Evolutionary conservation across 2,888 invertebrate genomes (phyloP), one percentile per base, ranked within the genome.

Genomic region (Trachelus troglodyta): DNA sequence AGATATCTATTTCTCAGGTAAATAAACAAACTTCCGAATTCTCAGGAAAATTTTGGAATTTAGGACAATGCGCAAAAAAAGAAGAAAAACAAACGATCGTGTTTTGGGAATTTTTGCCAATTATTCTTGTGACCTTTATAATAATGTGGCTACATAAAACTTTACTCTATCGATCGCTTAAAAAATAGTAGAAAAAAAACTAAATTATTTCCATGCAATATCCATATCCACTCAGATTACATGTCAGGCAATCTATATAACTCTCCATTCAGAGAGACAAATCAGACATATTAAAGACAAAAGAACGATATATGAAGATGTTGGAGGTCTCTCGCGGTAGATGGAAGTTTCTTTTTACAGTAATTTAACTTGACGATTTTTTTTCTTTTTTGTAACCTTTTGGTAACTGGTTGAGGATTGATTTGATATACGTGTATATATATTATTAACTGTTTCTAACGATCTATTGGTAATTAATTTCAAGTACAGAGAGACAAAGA

Each of bases 401-500:
- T 85, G 84, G 85, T 88, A 89, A 86, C 84, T 88, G 88, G 86
- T 88, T 89, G 86, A 88, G 87, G 87, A 89, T 88, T 87, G 84
- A 86, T 86, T 85, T 84, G 81, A 87, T 87, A 85, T 85, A 87
- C 81, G 81, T 89, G 86, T 88, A 87, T 79, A 87, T 87, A 79
- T 83, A 83, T 83, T 86, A 86, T 86, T 87, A 88, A 81, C 85
- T 87, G 84, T 87, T 83, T 88, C 85, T 89, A 90, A 90, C 85
- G 85, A 87, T 85, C 81, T 89, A 87, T 87, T 87, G 84, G 86
- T 87, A 85, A 85, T 85, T 88, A 84, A 86, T 87, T 84, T 35
- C 69, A 33, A 78, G 74, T 73, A 33, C 73, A 74, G 74, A 79
- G 74, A 71, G 33, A 71, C 31, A 71, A 34, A 71, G 34, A 33